phyloP scores from a whole-genome alignment of 2,113 vertebrate genomes.

The Tringa solitaria region DNA sequence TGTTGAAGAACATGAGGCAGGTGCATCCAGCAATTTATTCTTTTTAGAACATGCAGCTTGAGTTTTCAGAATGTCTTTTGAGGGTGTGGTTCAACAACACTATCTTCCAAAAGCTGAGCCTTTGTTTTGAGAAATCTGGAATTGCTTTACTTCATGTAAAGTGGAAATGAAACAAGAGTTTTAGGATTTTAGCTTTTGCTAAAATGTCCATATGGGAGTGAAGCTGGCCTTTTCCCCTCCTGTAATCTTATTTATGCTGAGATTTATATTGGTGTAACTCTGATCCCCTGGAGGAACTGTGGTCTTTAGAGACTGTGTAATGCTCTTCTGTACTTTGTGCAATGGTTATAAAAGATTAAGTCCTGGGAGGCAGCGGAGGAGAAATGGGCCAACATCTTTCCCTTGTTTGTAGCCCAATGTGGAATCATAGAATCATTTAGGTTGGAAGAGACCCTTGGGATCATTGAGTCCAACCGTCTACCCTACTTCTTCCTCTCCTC shows the following conservation, averaged over 20 bases:
- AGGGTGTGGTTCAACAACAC: background rate
- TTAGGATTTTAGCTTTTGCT: background rate
- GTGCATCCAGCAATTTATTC: background rate
- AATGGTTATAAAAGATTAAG: background rate
- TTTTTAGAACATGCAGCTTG: background rate
- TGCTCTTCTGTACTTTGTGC: background rate
- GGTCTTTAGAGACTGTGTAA: background rate
- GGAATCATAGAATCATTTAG: too few relatives aligned
- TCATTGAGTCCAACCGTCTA: too few relatives aligned
- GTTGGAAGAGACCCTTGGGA: too few relatives aligned
- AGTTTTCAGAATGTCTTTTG: background rate
- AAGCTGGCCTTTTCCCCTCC: background rate
- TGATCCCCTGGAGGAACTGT: background rate
- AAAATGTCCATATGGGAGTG: background rate
- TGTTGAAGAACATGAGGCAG: background rate
- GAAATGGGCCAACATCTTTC: background rate
- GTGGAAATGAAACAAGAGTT: background rate
- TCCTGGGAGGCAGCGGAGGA: background rate
- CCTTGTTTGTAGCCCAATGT: background rate
- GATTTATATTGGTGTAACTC: background rate
- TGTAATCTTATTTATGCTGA: background rate
- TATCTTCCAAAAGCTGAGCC: background rate
- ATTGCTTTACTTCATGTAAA: background rate
- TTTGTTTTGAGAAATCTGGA: constrained; percentile 2
- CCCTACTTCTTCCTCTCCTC: background rate